A percentile compares a stretch with the other conserved stretches of the same genome.
phyloP scores from a whole-genome alignment of 2,888 invertebrate genomes.

The Papilio demoleus region DNA sequence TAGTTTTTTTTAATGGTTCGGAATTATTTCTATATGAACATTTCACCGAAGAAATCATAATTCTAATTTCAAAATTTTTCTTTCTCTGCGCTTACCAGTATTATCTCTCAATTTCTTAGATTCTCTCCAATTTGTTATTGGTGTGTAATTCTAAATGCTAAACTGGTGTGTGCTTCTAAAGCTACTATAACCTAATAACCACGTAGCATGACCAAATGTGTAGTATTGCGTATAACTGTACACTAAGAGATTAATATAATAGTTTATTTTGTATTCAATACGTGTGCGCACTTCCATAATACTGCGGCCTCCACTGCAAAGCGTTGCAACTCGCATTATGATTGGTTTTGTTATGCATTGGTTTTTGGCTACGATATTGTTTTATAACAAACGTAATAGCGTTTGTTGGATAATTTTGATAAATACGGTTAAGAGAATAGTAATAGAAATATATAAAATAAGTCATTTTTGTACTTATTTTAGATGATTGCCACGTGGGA shows the following conservation, averaged over 20 bases:
- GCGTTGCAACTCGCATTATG: conserved; percentile 29
- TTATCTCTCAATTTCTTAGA: too few species aligned
- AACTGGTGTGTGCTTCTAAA: neutral
- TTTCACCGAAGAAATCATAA: too few species aligned
- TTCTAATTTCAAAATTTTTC: too few species aligned
- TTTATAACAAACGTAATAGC: conserved; percentile 18
- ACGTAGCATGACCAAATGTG: conserved; percentile 45
- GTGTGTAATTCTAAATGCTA: too few species aligned
- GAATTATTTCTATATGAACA: too few species aligned
- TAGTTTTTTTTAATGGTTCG: too few species aligned
- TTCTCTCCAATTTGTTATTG: too few species aligned
- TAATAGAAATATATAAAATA: too few species aligned
- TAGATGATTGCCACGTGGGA: too few species aligned
- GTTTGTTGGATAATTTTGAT: neutral
- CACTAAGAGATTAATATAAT: conserved; percentile 46
- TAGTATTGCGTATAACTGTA: conserved; percentile 51
- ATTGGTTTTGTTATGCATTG: conserved; percentile 31
- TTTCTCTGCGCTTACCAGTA: too few species aligned
- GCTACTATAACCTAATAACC: conserved; percentile 19
- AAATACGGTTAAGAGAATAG: too few species aligned
- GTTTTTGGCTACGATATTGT: conserved; percentile 14
- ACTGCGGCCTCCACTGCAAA: conserved; percentile 44
- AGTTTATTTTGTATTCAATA: conserved; percentile 50
- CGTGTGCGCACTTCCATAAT: conserved; percentile 43
- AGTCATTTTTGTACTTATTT: too few species aligned